Evolutionary conservation across 2,888 invertebrate genomes (phyloP), one percentile per base, ranked within the genome.

Genomic region (Nyleta sp.): DNA sequence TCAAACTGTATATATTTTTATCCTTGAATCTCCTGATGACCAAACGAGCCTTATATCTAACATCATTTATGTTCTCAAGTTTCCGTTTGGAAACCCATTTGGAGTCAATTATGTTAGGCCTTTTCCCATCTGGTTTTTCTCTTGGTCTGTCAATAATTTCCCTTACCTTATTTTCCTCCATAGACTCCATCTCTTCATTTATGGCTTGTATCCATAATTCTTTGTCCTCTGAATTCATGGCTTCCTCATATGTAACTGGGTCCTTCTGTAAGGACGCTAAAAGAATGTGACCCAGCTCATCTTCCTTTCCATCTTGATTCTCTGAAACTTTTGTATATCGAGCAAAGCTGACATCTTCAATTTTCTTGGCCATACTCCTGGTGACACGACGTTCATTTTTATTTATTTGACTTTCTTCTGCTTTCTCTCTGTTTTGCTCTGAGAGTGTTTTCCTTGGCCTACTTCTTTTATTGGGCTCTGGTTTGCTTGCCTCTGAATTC

Each of bases 31-130:
- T n/a, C n/a, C n/a, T n/a, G n/a, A n/a, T n/a, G 31, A 81, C 82
- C 11, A 83, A 48, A 52, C 82, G 17, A 10, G 80, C 80, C 55
- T 81, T 83, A 44, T 74, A 78, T 46, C 35, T 24, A 0, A 64
- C 48, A n/a, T 13, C n/a, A 0, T 70, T 75, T 35, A 73, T 44
- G n/a, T 44, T 55, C 4, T 73, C 80, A 33, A 55, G 2, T 67
- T 82, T 83, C 33, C 20, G 76, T 57, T 80, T 82, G 20, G 80
- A 81, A 1, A 81, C 79, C 82, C 81, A 82, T 59, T 57, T 73
- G 2, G 65, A 64, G 17, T 24, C 72, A 22, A 65, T 40, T 38
- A 65, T 33, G 44, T 57, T 52, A n/a, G 52, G 48, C 22, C 44
- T 62, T 33, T 31, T 52, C 1, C 53, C 71, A 59, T 59, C 40